Evolutionary conservation across 2,888 invertebrate genomes (phyloP).

Genomic region (Nomada hirtipes): DNA sequence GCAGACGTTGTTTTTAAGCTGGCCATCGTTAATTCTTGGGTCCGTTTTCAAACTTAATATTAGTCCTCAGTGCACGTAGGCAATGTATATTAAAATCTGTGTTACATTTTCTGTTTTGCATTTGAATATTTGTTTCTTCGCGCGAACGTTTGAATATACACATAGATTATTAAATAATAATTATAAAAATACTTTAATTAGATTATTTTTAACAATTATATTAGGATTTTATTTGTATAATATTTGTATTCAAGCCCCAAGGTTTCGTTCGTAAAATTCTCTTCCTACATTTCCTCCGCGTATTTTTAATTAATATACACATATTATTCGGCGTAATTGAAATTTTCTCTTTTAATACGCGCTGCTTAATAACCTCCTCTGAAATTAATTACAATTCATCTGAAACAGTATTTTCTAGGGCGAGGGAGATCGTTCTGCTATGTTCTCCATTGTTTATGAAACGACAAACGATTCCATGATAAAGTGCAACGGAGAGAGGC

Average conservation of each 20-base stretch:
- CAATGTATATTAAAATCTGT: background rate
- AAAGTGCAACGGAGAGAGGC: no score
- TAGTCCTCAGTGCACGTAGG: background rate
- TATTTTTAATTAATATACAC: background rate
- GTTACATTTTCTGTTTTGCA: background rate
- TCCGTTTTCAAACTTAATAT: background rate
- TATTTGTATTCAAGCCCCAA: background rate
- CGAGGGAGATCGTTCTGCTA: background rate
- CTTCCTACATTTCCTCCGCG: background rate
- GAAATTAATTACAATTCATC: no score
- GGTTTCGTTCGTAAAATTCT: background rate
- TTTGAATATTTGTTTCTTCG: no score
- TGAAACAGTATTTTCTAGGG: no score
- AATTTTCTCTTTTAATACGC: no score
- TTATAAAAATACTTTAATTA: background rate
- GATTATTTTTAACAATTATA: background rate
- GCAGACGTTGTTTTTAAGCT: background rate
- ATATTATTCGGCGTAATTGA: no score
- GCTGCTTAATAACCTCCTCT: no score
- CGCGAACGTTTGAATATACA: no score
- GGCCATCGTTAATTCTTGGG: background rate
- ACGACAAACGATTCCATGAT: background rate
- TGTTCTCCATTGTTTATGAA: no score
- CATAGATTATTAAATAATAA: background rate
- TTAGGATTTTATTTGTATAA: slow-evolving; percentile 2